These are phyloP conservation scores for Myotis planiceps DNA, from an alignment of 2,797 vertebrate species.

Conservation along the genomic window DNA sequence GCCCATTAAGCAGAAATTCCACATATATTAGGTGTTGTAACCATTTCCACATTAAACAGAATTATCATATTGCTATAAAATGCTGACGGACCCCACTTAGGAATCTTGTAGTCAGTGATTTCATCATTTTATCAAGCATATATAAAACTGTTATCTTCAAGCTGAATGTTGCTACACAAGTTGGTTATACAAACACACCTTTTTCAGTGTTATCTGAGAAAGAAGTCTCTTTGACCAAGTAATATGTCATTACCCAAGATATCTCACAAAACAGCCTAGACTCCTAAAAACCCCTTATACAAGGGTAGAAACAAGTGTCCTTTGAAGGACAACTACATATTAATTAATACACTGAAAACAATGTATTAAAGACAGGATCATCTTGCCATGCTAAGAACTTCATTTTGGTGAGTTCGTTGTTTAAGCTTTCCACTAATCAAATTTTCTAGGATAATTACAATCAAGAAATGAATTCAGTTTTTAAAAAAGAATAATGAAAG, in stretches of 20 bases:
- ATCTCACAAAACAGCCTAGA: neutral
- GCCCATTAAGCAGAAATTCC: slow-evolving; percentile 77
- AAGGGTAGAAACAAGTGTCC: neutral
- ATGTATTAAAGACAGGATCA: neutral
- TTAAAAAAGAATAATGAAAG: slow-evolving; percentile 70
- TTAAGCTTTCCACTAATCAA: slow-evolving; percentile 38
- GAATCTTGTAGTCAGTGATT: slow-evolving; percentile 88
- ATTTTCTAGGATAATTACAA: slow-evolving; percentile 71
- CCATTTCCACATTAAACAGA: slow-evolving; percentile 89
- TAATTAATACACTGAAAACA: slow-evolving; percentile 17
- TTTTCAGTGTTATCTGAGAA: slow-evolving; percentile 75
- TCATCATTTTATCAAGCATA: slow-evolving; percentile 91
- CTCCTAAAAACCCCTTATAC: neutral
- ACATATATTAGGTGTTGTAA: slow-evolving; percentile 84
- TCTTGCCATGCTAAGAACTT: neutral
- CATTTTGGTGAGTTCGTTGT: neutral
- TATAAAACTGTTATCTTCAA: slow-evolving; percentile 87
- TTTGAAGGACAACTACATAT: neutral
- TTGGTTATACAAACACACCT: slow-evolving; percentile 85
- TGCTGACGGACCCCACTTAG: slow-evolving; percentile 81
- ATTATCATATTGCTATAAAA: slow-evolving; percentile 90
- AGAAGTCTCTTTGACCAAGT: slow-evolving; percentile 59
- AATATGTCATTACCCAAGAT: slow-evolving; percentile 84
- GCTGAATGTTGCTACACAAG: slow-evolving; percentile 85
- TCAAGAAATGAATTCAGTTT: slow-evolving; percentile 79